Evolutionary conservation across 2,888 invertebrate species (phyloP), one percentile per base, ranked within the genome.

Genomic region (Cosmia pyralina): DNA sequence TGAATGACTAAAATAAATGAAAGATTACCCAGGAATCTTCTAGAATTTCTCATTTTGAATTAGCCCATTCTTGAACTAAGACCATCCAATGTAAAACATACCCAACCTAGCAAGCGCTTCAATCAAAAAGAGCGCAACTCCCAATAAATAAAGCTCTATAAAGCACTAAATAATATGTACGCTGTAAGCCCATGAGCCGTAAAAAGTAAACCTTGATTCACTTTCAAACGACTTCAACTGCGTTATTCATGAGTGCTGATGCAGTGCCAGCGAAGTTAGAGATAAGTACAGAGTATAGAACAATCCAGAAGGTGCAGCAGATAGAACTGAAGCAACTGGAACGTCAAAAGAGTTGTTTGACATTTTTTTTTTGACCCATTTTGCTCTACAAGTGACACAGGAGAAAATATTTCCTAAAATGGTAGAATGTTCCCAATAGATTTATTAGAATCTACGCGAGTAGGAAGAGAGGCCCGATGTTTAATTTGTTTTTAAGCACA

Each of bases 241-340:
- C 75, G 78, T 85, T 86, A 85, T 86, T 85, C 85, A 85, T 86
- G 86, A 85, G 79, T 64, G 73, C 58, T 84, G 86, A 85, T 85
- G 82, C 85, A 85, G 69, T 75, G 81, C 72, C 58, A 69, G 76
- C 46, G 46, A 84, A 86, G 82, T 86, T 86, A 58, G 58, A 81
- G 84, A 76, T 84, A 53, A 34, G 13, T 48, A 48, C 15, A 53
- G 78, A 71, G 15, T 22, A 48, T 10, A n/a, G 48, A 77, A 55
- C 0, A 5, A 3, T 41, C 3, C 41, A 75, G 78, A 77, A 41
- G 19, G 4, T 4, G 11, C 78, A 41, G 11, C 78, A 41, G 1
- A 13, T 13, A 4, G 2, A 46, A 46, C 11, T 41, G 15, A 41
- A 10, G 0, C 8, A 17, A 53, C 1, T 0, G 2, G 46, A 66